Conservation (phyloP, 1,140 invertebrate genomes). For the Chironomus striatipennis region DNA sequence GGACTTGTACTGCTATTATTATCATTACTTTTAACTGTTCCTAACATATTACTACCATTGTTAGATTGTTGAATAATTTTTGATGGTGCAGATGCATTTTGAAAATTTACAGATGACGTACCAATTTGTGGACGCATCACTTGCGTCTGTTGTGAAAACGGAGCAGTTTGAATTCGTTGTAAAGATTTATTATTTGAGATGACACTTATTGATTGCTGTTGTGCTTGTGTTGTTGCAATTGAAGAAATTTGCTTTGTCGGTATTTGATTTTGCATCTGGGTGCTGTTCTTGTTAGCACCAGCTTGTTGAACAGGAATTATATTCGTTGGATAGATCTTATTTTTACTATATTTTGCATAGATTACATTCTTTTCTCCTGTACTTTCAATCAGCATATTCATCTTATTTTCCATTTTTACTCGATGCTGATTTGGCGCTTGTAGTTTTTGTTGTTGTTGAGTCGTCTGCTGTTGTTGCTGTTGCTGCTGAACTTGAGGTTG, state of each 20-base stretch:
- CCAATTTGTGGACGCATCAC: background rate
- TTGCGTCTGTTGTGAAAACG: background rate
- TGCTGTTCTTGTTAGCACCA: background rate
- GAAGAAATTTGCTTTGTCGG: background rate
- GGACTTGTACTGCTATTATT: conserved; percentile 16
- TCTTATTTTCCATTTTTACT: conserved; percentile 11
- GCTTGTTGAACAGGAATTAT: background rate
- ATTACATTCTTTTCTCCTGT: conserved; percentile 2
- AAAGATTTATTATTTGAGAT: conserved; percentile 15
- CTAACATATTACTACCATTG: conserved; percentile 17
- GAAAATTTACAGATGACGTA: conserved; percentile 10
- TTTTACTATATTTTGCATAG: conserved; percentile 5
- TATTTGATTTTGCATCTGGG: background rate
- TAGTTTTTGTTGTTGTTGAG: background rate
- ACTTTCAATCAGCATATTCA: conserved; percentile 10
- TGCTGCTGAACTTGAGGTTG: background rate
- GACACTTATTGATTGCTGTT: background rate
- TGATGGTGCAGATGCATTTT: conserved; percentile 1
- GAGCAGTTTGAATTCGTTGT: conserved; percentile 17
- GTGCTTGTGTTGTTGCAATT: background rate
- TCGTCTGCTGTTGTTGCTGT: too few species aligned
- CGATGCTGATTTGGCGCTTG: background rate
- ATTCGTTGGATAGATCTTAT: background rate
- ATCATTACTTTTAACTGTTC: background rate
- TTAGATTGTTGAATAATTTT: conserved; percentile 19